Conservation (phyloP, 2,888 invertebrate species). For the Andrena fulva region DNA sequence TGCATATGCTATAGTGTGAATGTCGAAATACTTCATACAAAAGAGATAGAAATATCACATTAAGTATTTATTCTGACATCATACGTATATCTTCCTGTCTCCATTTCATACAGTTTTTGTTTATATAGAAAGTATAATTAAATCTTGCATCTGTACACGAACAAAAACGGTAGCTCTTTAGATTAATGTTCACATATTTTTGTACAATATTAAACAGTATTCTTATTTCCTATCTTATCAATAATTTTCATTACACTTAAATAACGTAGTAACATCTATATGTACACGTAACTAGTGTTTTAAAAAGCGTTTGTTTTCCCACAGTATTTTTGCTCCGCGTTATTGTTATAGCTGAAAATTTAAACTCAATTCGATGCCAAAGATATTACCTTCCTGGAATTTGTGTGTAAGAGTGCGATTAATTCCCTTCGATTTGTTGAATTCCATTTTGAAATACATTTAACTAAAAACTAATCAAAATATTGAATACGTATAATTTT, state of each 20-base stretch:
- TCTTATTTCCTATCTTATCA: conserved; percentile 13
- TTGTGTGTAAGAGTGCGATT: not conserved
- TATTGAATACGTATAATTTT: too few relatives aligned
- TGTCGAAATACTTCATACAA: conserved; percentile 32
- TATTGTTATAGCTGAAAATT: conserved; percentile 64
- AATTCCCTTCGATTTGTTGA: not conserved
- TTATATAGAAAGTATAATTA: conserved; percentile 25
- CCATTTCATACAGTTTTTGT: conserved; percentile 15
- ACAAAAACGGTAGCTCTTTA: conserved; percentile 21
- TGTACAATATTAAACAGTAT: conserved; percentile 42
- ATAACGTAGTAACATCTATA: conserved; percentile 41
- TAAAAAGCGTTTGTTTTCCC: conserved; percentile 82
- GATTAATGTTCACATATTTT: conserved; percentile 22
- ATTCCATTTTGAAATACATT: not conserved
- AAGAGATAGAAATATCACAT: conserved; percentile 37
- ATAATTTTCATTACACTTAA: conserved; percentile 32
- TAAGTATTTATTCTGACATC: conserved; percentile 25
- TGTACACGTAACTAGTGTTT: conserved; percentile 65
- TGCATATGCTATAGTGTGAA: not conserved
- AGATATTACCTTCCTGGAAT: conserved; percentile 29
- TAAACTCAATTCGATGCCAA: conserved; percentile 49
- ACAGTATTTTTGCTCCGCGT: conserved; percentile 73
- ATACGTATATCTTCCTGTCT: conserved; percentile 12
- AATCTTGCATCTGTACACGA: conserved; percentile 23
- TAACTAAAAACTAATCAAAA: too few relatives aligned